Percentiles rank a stretch among this genome's conserved stretches.
Conservation (phyloP, 2,888 invertebrate genomes). For the Parapristionchus giblindavisi region DNA sequence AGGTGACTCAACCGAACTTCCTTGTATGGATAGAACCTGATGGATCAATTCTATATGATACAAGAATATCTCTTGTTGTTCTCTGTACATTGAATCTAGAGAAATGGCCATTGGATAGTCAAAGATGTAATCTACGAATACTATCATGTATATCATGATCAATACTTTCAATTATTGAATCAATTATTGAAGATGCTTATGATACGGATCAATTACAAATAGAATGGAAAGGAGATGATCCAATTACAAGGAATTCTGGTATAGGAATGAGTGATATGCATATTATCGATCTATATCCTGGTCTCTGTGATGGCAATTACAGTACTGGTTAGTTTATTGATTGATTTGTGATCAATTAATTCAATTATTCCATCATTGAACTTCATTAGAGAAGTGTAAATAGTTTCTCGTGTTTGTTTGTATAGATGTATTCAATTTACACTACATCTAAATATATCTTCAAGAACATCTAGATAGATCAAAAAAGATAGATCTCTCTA, state of each 20-base stretch:
- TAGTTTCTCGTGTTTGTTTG: no score
- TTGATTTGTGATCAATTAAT: no score
- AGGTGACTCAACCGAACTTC: slow-evolving; percentile 69
- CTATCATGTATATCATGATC: slow-evolving; percentile 59
- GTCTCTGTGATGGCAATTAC: slow-evolving; percentile 67
- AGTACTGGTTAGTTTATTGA: slow-evolving; percentile 57
- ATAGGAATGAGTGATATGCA: slow-evolving; percentile 69
- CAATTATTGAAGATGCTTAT: slow-evolving; percentile 66
- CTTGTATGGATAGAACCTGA: slow-evolving; percentile 69
- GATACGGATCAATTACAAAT: slow-evolving; percentile 66
- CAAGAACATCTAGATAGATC: no score
- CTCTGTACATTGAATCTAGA: slow-evolving; percentile 68
- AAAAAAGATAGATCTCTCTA: no score
- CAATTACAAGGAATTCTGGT: slow-evolving; percentile 66
- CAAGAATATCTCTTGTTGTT: slow-evolving; percentile 58
- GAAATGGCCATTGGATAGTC: slow-evolving; percentile 68
- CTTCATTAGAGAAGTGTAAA: no score
- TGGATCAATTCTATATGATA: slow-evolving; percentile 68
- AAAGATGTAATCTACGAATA: slow-evolving; percentile 67
- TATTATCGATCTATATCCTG: slow-evolving; percentile 63
- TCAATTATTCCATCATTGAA: no score
- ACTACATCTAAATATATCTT: no score
- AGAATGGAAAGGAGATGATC: slow-evolving; percentile 62
- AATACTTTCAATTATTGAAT: background rate
- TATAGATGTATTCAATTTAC: no score